phyloP scores from a whole-genome alignment of 2,797 vertebrate genomes.

The Carduelis carduelis region DNA sequence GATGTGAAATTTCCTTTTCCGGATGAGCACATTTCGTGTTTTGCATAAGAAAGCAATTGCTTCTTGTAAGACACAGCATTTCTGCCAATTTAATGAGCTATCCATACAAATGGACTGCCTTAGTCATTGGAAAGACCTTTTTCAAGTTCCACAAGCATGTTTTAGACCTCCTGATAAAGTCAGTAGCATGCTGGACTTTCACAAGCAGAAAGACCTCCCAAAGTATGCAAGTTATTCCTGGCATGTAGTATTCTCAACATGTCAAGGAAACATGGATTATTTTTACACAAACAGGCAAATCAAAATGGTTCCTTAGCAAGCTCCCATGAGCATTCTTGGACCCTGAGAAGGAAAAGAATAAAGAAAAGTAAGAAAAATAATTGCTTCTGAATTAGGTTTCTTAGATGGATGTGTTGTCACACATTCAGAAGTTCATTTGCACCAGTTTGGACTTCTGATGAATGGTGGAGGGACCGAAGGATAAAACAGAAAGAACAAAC shows the following conservation, averaged over 20 bases:
- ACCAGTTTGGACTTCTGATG: not conserved
- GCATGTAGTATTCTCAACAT: constrained; percentile 26
- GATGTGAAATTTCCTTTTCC: not conserved
- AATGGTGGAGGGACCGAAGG: not conserved
- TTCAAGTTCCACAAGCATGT: not conserved
- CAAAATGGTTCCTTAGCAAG: not conserved
- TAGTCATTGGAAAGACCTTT: not conserved
- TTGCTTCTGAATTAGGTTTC: not conserved
- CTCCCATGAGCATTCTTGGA: not conserved
- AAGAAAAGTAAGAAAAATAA: not conserved
- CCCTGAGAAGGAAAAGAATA: not conserved
- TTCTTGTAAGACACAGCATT: not conserved
- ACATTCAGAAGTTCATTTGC: not conserved
- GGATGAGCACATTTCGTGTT: not conserved
- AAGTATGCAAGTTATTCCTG: constrained; percentile 55
- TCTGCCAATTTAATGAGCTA: not conserved
- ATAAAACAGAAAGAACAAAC: not conserved
- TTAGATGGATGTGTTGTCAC: not conserved
- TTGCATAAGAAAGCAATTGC: not conserved
- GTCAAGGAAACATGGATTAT: constrained; percentile 39
- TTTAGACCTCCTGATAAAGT: not conserved
- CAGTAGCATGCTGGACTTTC: not conserved
- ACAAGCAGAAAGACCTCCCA: constrained; percentile 11
- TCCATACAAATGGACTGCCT: not conserved
- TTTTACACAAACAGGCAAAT: constrained; percentile 33